Evolutionary conservation across 2,888 invertebrate species (phyloP).

Genomic region (Amphipyra berbera): DNA sequence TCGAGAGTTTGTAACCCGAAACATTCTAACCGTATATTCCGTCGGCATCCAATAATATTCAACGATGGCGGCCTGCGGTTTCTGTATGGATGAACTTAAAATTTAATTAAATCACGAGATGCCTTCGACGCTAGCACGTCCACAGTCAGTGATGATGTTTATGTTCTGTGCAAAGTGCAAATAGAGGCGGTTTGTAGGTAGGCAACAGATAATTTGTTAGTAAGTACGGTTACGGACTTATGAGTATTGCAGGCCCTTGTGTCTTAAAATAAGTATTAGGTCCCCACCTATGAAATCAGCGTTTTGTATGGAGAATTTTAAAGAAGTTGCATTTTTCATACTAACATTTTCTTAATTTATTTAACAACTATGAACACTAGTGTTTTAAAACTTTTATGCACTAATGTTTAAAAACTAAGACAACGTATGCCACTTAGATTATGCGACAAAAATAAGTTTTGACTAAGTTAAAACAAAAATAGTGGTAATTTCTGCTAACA

Average conservation of each 20-base stretch:
- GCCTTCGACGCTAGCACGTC: conserved; percentile 25
- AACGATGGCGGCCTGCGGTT: conserved; percentile 56
- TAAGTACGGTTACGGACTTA: conserved; percentile 25
- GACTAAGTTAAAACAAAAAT: too few relatives aligned
- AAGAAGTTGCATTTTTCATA: too few relatives aligned
- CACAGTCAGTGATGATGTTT: conserved; percentile 38
- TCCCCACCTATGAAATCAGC: too few relatives aligned
- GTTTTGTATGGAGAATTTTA: too few relatives aligned
- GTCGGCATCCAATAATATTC: conserved; percentile 54
- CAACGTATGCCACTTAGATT: too few relatives aligned
- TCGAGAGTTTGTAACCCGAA: conserved; percentile 15
- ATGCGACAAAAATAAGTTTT: too few relatives aligned
- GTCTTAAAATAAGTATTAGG: not conserved
- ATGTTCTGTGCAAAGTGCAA: conserved; percentile 31
- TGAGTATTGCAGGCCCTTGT: conserved; percentile 9
- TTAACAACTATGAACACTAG: too few relatives aligned
- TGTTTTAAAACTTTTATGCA: too few relatives aligned
- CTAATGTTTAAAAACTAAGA: too few relatives aligned
- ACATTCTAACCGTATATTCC: conserved; percentile 29
- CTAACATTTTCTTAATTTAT: too few relatives aligned
- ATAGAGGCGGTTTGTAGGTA: conserved; percentile 13
- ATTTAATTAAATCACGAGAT: conserved; percentile 65
- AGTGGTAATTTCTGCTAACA: too few relatives aligned
- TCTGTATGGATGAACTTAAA: conserved; percentile 61
- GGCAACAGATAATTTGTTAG: conserved; percentile 8